Percentiles rank a stretch among this genome's conserved stretches.
Evolutionary conservation across 2,113 vertebrate genomes (phyloP).

Genomic region (Sinosuthora webbiana): DNA sequence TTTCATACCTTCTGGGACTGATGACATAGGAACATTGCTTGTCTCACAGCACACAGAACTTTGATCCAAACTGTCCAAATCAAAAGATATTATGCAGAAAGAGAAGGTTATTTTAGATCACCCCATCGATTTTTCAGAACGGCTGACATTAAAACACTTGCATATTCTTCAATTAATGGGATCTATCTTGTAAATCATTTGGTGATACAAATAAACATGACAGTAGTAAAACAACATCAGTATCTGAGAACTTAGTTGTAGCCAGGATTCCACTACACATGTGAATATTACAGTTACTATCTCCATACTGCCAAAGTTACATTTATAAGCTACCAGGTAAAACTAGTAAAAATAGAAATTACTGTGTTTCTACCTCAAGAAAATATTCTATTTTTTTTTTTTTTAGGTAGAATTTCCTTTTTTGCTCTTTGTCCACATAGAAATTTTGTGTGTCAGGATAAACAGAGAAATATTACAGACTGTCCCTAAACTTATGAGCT

Average conservation of each 20-base stretch:
- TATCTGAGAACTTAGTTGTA: not conserved
- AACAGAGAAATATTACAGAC: not conserved
- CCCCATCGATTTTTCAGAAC: fast-evolving
- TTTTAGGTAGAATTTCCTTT: not conserved
- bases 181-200: not conserved
- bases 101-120: not conserved
- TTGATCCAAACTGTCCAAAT: not conserved
- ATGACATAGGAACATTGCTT: not conserved
- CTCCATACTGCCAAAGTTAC: not conserved
- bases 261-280: not conserved
- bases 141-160: not conserved
- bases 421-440: not conserved
- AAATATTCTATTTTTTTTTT: not conserved
- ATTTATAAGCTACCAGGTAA: not conserved
- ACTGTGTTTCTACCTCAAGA: not conserved
- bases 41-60: not conserved
- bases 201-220: not conserved
- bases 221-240: not conserved
- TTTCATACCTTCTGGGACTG: not conserved
- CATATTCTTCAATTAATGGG: not conserved
- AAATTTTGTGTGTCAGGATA: not conserved
- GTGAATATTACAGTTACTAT: not conserved
- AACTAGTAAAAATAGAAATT: not conserved
- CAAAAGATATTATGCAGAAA: not conserved
- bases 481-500: not conserved